Evolutionary conservation across 2,113 vertebrate species (phyloP).

Genomic region (Pantherophis guttatus): DNA sequence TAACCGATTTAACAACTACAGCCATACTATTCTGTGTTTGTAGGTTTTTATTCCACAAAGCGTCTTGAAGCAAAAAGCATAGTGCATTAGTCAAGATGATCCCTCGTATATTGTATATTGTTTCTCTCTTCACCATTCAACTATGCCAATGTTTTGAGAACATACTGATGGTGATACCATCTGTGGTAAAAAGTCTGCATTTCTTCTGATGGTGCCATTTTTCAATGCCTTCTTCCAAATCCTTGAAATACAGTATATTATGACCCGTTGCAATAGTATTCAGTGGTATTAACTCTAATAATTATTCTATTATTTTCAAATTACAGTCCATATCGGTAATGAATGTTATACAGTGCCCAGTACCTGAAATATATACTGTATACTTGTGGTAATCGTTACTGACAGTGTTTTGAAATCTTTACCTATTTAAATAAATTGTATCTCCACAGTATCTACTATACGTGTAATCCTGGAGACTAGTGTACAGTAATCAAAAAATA

Average conservation of each 20-base stretch:
- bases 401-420: neutral
- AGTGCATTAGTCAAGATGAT: neutral
- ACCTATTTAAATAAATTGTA: neutral
- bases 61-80: neutral
- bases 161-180: neutral
- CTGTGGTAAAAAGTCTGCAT: neutral
- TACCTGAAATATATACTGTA: neutral
- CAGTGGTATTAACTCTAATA: neutral
- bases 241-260: neutral
- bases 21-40: neutral
- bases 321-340: neutral
- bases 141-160: neutral
- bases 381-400: neutral
- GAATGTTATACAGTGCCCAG: neutral
- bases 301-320: neutral
- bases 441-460: neutral
- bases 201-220: neutral
- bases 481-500: neutral
- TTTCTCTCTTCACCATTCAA: neutral
- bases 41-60: neutral
- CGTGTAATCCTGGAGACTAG: neutral
- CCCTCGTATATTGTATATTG: neutral
- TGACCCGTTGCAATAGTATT: neutral
- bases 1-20: neutral
- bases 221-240: neutral